Base-by-base conservation (phyloP, 1,140 invertebrate species). In the Bombus polaris region DNA sequence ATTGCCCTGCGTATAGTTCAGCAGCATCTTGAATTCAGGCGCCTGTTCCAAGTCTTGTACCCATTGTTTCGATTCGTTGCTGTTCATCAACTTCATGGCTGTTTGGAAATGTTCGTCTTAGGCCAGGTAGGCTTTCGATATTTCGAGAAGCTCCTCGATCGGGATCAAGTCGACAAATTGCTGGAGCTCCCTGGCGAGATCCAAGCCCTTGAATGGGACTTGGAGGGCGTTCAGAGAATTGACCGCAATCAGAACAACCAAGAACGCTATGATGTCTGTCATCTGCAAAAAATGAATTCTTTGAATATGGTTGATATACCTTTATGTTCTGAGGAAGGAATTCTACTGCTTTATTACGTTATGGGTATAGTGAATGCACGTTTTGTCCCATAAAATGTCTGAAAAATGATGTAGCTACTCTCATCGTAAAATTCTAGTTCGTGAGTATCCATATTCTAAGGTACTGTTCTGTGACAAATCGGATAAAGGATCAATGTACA, bases 1-100 rank as follows among this genome's bases (percentile, higher is more conserved):
- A 25, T 86, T 80, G 0, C 83, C 10, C 3, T 92, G 72, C 0
- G 90, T 18, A n/a, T 90, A 92, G 22, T 85, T 35, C 37, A 91
- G 73, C 2, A 93, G 12, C 18, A 74, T 12, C 3, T 66, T 57
- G 3, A 91, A 62, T 81, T 88, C 82, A 3, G 78, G 3, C 6
- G 72, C 12, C 0, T 13, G 10, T 76, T 92, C 91, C 1, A 92
- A 42, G 1, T 86, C 57, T 8, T 1, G 0, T 9, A 91, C 35
- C 42, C 90, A 74, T 1, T 70, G 0, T 78, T 81, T 90, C 13
- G 81, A 85, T 8, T 74, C 53, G 0, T 66, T 53, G 2, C 57
- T 42, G 65, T 68, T 39, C 0, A 88, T 3, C 28, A 84, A 85
- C 32, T 77, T 0, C 0, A 87, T 0, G 4, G 77, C 75, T 0